Evolutionary conservation across 2,888 invertebrate species (phyloP).

Genomic region (Cosmorhoe ocellata): DNA sequence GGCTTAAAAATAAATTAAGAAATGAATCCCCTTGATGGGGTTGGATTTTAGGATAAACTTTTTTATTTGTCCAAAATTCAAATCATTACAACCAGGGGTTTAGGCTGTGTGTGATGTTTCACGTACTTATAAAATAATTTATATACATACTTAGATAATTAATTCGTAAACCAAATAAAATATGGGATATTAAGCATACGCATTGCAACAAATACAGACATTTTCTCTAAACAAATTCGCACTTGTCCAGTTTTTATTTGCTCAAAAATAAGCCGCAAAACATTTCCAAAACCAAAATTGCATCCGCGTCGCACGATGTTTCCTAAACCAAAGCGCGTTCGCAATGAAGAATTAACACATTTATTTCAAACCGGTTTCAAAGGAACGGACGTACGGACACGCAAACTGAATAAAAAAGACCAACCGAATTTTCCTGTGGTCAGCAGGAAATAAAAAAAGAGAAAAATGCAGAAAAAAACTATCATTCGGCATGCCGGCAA

Average conservation of each 20-base stretch:
- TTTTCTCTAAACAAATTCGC: too few relatives aligned
- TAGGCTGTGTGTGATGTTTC: too few relatives aligned
- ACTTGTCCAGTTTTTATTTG: background rate
- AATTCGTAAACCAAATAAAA: too few relatives aligned
- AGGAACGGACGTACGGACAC: constrained; percentile 28
- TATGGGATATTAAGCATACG: too few relatives aligned
- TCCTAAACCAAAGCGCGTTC: constrained; percentile 11
- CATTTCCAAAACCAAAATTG: constrained; percentile 1
- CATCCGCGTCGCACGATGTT: constrained; percentile 3
- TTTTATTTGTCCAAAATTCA: too few relatives aligned
- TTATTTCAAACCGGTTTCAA: constrained; percentile 30
- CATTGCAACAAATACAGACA: too few relatives aligned
- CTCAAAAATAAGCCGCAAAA: background rate
- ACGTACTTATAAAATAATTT: too few relatives aligned
- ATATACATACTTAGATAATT: too few relatives aligned
- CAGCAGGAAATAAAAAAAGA: constrained; percentile 38
- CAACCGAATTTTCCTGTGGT: constrained; percentile 58
- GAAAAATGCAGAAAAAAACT: constrained; percentile 42
- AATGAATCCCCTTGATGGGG: too few relatives aligned
- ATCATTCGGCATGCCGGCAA: constrained; percentile 51
- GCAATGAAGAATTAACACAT: constrained; percentile 25
- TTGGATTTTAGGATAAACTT: too few relatives aligned
- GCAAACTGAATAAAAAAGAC: constrained; percentile 36
- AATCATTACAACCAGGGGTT: too few relatives aligned
- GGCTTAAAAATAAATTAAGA: too few relatives aligned